Evolutionary conservation across 2,888 invertebrate species (phyloP).

Genomic region (Enchytraeus crypticus): DNA sequence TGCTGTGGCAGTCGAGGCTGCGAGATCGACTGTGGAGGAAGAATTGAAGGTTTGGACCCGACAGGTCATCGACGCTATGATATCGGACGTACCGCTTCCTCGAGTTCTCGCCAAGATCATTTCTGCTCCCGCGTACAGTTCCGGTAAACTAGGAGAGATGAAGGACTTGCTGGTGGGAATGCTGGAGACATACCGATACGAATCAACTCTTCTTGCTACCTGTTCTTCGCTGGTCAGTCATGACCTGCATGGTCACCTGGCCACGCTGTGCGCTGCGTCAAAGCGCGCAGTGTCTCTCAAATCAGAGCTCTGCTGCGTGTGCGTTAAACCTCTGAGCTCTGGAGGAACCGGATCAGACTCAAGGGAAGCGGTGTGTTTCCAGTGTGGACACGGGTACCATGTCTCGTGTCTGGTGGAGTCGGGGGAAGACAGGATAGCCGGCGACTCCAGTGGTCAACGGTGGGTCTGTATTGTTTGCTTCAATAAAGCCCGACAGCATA

Average conservation of each 20-base stretch:
- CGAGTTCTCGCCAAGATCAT: constrained; percentile 51
- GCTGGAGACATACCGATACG: constrained; percentile 67
- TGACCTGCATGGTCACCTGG: constrained; percentile 56
- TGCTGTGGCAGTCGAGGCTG: neutral
- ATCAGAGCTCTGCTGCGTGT: constrained; percentile 40
- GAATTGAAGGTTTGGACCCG: constrained; percentile 51
- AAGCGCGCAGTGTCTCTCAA: constrained; percentile 44
- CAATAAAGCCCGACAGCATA: neutral
- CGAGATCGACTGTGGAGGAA: constrained; percentile 18
- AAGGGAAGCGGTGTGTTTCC: constrained; percentile 40
- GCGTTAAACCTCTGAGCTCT: constrained; percentile 35
- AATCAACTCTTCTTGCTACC: constrained; percentile 60
- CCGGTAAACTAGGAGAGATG: constrained; percentile 54
- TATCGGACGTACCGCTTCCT: constrained; percentile 54
- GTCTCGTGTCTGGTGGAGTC: constrained; percentile 33
- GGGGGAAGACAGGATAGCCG: neutral
- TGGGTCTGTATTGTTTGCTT: neutral
- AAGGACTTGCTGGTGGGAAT: constrained; percentile 57
- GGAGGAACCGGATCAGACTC: constrained; percentile 22
- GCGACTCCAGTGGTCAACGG: neutral
- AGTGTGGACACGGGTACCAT: constrained; percentile 47
- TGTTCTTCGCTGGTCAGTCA: constrained; percentile 61
- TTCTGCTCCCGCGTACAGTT: constrained; percentile 52
- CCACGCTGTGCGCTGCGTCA: constrained; percentile 37
- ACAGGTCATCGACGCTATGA: constrained; percentile 53